Percentiles rank a stretch among this genome's conserved stretches.
Conservation (phyloP, 2,113 vertebrate species). For the Lates calcarifer region DNA sequence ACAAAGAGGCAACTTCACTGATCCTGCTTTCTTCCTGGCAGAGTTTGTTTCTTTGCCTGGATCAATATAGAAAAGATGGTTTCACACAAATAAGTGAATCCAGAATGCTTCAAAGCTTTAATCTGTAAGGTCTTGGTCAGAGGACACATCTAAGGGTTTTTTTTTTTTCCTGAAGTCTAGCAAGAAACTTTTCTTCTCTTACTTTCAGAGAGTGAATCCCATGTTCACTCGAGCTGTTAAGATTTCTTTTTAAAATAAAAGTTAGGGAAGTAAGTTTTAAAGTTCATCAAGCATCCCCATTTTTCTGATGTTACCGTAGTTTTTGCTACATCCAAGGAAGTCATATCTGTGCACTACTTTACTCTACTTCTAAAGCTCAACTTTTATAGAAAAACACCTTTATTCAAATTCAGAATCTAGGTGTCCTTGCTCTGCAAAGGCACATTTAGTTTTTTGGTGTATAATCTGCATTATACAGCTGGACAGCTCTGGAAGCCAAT, state of each 20-base stretch:
- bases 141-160: not conserved
- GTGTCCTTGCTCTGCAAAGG: not conserved
- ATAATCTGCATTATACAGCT: not conserved
- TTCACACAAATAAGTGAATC: conserved; percentile 11
- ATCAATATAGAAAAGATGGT: not conserved
- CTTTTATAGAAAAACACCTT: not conserved
- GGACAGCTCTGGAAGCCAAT: not conserved
- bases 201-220: not conserved
- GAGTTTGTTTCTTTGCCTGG: conserved; percentile 1
- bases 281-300: not conserved
- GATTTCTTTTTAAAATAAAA: not conserved
- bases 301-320: not conserved
- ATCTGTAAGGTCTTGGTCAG: not conserved
- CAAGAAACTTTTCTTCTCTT: not conserved
- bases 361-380: not conserved
- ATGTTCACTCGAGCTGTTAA: not conserved
- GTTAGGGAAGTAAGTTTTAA: not conserved
- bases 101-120: not conserved
- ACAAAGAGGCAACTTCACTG: not conserved
- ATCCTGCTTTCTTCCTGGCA: not conserved
- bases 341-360: not conserved
- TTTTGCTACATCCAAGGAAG: not conserved
- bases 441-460: not conserved
- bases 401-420: not conserved
- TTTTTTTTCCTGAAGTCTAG: not conserved